Evolutionary conservation across 2,113 vertebrate genomes (phyloP).

Genomic region (Fulica atra): DNA sequence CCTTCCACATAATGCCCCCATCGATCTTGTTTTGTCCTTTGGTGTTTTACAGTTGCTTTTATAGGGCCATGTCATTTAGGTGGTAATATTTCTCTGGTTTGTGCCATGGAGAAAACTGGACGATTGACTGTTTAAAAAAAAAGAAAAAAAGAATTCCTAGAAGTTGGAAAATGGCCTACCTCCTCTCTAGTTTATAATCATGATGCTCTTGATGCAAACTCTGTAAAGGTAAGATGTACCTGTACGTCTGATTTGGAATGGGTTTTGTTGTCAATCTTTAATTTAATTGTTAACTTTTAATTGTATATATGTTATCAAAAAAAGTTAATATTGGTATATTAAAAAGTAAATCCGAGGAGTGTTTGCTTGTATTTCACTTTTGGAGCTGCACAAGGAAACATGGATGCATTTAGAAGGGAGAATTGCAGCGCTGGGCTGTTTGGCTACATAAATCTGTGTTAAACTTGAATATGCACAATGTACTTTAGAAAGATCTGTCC

Average conservation of each 20-base stretch:
- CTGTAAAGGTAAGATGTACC: background rate
- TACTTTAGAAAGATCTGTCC: background rate
- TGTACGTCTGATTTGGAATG: background rate
- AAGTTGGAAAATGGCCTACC: background rate
- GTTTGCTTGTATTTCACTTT: background rate
- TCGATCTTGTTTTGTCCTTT: constrained; percentile 9
- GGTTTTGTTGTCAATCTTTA: background rate
- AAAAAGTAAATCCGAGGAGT: background rate
- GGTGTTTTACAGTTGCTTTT: constrained; percentile 57
- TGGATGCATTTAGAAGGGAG: background rate
- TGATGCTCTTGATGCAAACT: background rate
- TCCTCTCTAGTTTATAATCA: background rate
- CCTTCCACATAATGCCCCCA: background rate
- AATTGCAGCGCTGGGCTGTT: background rate
- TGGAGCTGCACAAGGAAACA: background rate
- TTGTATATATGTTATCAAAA: background rate
- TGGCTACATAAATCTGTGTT: background rate
- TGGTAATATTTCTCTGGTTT: background rate
- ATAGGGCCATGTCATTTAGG: constrained; percentile 18
- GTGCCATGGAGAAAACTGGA: background rate
- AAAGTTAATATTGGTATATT: background rate
- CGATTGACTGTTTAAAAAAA: background rate
- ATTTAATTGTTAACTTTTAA: background rate
- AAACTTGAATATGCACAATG: background rate
- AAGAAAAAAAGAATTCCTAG: background rate